Percentiles rank a stretch among this genome's conserved stretches.
Conservation (phyloP, 2,888 invertebrate genomes). For the Xanthia icteritia region DNA sequence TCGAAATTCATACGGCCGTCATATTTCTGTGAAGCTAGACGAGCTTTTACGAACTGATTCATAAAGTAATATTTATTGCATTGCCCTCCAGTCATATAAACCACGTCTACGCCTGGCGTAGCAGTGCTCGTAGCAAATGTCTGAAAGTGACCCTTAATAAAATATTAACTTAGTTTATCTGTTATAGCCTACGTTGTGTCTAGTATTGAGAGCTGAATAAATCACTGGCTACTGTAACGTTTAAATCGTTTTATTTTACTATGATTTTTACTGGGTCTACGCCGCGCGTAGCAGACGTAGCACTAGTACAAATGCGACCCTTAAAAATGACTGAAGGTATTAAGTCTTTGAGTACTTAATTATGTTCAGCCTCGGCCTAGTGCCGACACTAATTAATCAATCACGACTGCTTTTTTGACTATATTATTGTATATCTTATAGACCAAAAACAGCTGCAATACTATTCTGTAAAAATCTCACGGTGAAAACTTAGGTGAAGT, state of each 20-base stretch:
- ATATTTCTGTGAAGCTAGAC: slow-evolving; percentile 34
- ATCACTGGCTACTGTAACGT: neutral
- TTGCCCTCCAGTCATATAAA: neutral
- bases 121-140: slow-evolving; percentile 35
- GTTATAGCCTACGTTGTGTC: neutral
- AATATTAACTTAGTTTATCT: neutral
- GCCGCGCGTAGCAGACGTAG: slow-evolving; percentile 35
- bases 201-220: neutral
- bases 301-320: neutral
- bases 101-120: slow-evolving; percentile 29
- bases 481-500: too few species aligned
- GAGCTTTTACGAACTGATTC: slow-evolving; percentile 27
- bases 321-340: neutral
- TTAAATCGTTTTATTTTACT: neutral
- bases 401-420: neutral
- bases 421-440: neutral
- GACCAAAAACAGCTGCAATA: neutral
- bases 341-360: neutral
- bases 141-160: neutral
- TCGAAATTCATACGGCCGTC: slow-evolving; percentile 13
- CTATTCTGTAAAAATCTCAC: too few species aligned
- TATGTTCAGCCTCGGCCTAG: neutral
- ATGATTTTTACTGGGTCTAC: slow-evolving; percentile 22
- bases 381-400: neutral
- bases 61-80: slow-evolving; percentile 38